Evolutionary conservation across 2,797 vertebrate genomes (phyloP).

Genomic region (Premnoplex brunnescens): DNA sequence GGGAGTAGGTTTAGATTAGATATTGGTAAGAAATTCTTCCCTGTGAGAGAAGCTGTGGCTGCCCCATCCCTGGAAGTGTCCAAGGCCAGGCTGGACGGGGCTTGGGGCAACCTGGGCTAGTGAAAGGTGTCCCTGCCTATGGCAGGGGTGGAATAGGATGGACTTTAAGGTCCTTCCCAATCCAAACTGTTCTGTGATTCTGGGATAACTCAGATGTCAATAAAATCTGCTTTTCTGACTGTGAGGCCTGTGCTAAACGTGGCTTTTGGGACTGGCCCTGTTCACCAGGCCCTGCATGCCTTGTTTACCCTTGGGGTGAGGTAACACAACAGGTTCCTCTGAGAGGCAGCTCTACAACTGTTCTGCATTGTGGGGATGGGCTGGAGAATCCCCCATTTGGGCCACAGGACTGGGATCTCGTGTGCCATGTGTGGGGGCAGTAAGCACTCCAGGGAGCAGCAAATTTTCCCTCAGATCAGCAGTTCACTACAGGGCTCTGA

Average conservation of each 20-base stretch:
- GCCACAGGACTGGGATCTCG: accelerated
- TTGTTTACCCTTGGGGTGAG: neutral
- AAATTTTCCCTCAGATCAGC: neutral
- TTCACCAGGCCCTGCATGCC: accelerated
- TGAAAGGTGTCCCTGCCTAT: neutral
- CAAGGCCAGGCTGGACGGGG: neutral
- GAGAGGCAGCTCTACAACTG: neutral
- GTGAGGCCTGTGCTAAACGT: neutral
- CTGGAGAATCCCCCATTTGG: neutral
- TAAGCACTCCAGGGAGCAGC: neutral
- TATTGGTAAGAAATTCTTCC: neutral
- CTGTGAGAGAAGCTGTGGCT: neutral
- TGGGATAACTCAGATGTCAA: neutral
- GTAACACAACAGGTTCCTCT: neutral
- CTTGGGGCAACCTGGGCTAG: no score
- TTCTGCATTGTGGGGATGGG: neutral
- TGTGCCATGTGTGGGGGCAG: neutral
- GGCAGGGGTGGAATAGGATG: neutral
- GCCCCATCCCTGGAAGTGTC: neutral
- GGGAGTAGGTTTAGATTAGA: neutral
- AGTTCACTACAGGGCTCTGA: neutral
- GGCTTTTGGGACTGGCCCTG: neutral
- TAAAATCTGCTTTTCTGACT: neutral
- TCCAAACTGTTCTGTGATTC: neutral
- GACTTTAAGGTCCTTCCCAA: neutral